A percentile compares a stretch with the other conserved stretches of the same genome.
These are phyloP conservation scores for Tipula helvola DNA, from an alignment of 2,888 invertebrate genomes.

Conservation along the genomic window DNA sequence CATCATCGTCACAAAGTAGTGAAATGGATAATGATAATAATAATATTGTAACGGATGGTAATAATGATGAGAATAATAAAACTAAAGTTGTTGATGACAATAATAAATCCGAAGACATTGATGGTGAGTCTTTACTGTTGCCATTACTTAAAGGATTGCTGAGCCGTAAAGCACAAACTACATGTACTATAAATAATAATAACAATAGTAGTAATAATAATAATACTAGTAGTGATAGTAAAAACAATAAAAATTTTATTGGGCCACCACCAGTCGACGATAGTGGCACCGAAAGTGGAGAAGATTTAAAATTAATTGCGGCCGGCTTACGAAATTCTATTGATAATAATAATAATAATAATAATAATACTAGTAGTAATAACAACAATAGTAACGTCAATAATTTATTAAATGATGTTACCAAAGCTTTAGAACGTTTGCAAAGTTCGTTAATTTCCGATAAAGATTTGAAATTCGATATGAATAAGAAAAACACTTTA, in stretches of 20 bases:
- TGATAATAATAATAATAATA: constrained; percentile 34
- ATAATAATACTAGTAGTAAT: constrained; percentile 30
- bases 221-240: constrained; percentile 13
- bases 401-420: constrained; percentile 60
- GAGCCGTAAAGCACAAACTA: constrained; percentile 28
- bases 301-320: constrained; percentile 46
- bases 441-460: constrained; percentile 56
- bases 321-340: constrained; percentile 40
- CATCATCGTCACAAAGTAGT: background rate
- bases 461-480: constrained; percentile 37
- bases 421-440: constrained; percentile 60
- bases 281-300: constrained; percentile 56
- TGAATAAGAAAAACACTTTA: constrained; percentile 44
- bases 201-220: constrained; percentile 26
- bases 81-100: background rate
- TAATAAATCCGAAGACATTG: constrained; percentile 18
- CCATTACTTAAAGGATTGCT: constrained; percentile 55
- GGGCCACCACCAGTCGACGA: constrained; percentile 37
- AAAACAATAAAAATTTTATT: constrained; percentile 27
- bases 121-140: constrained; percentile 66
- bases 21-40: background rate
- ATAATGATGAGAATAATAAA: background rate
- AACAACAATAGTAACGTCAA: constrained; percentile 35
- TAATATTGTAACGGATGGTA: background rate
- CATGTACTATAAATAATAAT: constrained; percentile 15